Conservation (phyloP, 1,140 invertebrate genomes). For the Spodoptera litura region DNA sequence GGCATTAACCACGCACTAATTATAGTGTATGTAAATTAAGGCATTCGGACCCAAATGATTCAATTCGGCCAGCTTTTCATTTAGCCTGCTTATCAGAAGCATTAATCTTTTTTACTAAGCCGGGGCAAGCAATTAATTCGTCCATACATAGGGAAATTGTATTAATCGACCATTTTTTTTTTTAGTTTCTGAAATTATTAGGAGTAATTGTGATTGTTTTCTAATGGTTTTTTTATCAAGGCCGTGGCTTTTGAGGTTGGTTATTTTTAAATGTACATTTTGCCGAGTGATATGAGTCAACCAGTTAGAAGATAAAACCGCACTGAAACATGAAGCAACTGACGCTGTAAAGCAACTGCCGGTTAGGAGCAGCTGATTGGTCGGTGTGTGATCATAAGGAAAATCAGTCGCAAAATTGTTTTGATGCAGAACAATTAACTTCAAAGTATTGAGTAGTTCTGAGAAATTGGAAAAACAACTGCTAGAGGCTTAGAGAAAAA, state of each 20-base stretch:
- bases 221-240: not conserved
- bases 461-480: too few relatives aligned
- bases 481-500: too few relatives aligned
- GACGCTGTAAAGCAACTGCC: too few relatives aligned
- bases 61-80: constrained; percentile 73
- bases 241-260: not conserved
- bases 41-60: constrained; percentile 72
- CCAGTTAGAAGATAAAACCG: too few relatives aligned
- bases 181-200: constrained; percentile 14
- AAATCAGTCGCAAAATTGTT: too few relatives aligned
- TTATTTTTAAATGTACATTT: not conserved
- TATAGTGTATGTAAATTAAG: constrained; percentile 76
- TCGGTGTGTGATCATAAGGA: too few relatives aligned
- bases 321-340: too few relatives aligned
- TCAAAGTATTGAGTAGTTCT: too few relatives aligned
- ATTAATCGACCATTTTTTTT: constrained; percentile 1
- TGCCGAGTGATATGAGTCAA: too few relatives aligned
- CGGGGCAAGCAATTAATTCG: constrained; percentile 53
- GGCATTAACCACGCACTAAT: constrained; percentile 72
- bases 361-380: too few relatives aligned
- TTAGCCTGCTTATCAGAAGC: constrained; percentile 65
- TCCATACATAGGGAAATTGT: constrained; percentile 33
- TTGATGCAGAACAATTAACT: too few relatives aligned
- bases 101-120: constrained; percentile 65
- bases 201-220: constrained; percentile 9